Percentiles rank a stretch among this genome's conserved stretches.
These are phyloP conservation scores for Callinectes sapidus DNA, from an alignment of 2,888 invertebrate genomes.

Conservation along the genomic window DNA sequence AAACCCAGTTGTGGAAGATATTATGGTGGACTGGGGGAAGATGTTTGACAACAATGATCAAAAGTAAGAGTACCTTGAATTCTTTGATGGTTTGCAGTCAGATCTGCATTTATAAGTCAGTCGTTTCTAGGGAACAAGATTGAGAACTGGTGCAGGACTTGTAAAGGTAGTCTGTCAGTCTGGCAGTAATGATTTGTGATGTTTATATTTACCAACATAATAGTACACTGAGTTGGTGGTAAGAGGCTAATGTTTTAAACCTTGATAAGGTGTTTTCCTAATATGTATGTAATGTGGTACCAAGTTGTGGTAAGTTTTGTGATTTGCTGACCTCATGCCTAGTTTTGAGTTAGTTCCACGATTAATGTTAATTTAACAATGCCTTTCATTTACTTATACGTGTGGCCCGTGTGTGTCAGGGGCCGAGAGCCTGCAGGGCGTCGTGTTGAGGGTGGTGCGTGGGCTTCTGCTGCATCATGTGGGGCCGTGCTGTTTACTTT, in stretches of 20 bases:
- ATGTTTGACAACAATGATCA: background rate
- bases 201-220: background rate
- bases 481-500: background rate
- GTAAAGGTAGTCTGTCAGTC: conserved; percentile 8
- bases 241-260: conserved; percentile 24
- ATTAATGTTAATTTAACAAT: background rate
- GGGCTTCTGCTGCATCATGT: background rate
- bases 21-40: background rate
- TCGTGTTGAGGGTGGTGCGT: background rate
- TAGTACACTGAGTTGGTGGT: background rate
- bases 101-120: conserved; percentile 8
- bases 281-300: conserved; percentile 15
- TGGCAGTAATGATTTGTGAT: conserved; percentile 37
- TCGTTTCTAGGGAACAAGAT: background rate
- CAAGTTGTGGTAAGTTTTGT: background rate
- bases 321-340: conserved; percentile 33
- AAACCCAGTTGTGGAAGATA: background rate
- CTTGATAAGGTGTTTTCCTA: conserved; percentile 25
- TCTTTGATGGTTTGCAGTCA: background rate
- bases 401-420: background rate
- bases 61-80: background rate
- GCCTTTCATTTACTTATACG: background rate
- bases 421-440: background rate
- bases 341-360: conserved; percentile 12
- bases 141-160: background rate